These are phyloP conservation scores for Oenanthe melanoleuca DNA, from an alignment of 2,113 vertebrate species.

Conservation along the genomic window DNA sequence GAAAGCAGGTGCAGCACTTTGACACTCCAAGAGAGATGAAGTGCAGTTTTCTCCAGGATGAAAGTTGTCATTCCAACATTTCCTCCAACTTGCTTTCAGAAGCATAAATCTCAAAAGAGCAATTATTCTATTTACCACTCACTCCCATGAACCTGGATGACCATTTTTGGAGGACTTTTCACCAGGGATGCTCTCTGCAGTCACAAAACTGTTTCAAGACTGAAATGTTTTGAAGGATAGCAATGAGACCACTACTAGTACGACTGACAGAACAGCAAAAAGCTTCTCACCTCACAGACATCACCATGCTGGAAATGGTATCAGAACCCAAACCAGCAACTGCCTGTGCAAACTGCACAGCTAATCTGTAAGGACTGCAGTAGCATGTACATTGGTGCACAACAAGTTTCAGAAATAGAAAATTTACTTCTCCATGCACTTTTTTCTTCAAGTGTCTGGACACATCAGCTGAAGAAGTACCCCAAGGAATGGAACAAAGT, in stretches of 20 bases:
- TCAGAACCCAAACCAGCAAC: neutral
- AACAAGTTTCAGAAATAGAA: neutral
- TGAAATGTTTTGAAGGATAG: neutral
- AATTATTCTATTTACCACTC: neutral
- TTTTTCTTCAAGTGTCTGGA: neutral
- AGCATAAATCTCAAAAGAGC: neutral
- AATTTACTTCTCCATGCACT: neutral
- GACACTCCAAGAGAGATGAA: neutral
- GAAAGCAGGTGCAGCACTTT: neutral
- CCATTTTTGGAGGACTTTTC: neutral
- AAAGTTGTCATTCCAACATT: neutral
- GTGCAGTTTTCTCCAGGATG: neutral
- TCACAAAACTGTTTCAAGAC: neutral
- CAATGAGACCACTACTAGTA: neutral
- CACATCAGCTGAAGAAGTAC: neutral
- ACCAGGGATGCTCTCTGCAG: neutral
- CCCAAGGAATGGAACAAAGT: neutral
- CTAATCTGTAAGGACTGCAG: neutral
- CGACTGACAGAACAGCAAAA: fast-evolving
- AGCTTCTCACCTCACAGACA: neutral
- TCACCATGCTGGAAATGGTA: neutral
- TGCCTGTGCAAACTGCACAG: neutral
- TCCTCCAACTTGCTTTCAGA: neutral
- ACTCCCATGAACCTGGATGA: neutral
- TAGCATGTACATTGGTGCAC: neutral